These are phyloP conservation scores for Zosterops pallidus DNA, from an alignment of 2,113 vertebrate species.

Conservation along the genomic window DNA sequence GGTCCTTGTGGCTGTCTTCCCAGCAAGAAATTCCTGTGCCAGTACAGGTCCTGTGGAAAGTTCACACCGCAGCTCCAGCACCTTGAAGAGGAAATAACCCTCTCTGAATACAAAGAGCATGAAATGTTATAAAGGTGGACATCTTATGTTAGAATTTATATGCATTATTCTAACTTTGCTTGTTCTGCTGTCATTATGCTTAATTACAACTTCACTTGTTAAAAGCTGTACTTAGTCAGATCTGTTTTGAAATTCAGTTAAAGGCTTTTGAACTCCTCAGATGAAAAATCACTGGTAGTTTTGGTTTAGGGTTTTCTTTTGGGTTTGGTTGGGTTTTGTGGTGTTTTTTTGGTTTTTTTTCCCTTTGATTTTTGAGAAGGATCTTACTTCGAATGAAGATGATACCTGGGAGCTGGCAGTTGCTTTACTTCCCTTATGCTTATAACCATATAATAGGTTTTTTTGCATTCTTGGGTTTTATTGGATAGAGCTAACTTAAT, in stretches of 20 bases:
- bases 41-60: not conserved
- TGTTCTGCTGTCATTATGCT: not conserved
- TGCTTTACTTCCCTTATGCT: not conserved
- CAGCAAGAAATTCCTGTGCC: not conserved
- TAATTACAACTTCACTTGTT: slow-evolving; percentile 6
- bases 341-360: too few species aligned
- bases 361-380: not conserved
- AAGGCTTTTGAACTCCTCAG: not conserved
- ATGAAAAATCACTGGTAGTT: not conserved
- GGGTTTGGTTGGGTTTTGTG: not conserved
- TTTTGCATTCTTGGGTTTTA: not conserved
- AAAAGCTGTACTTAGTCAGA: not conserved
- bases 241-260: not conserved
- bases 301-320: not conserved
- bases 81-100: not conserved
- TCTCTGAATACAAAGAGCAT: not conserved
- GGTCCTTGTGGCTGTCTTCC: not conserved
- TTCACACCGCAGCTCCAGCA: not conserved
- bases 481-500: not conserved
- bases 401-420: not conserved
- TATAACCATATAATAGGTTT: not conserved
- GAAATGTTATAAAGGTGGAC: not conserved
- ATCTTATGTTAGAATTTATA: not conserved
- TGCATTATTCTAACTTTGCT: not conserved
- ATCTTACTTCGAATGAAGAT: not conserved